These are phyloP conservation scores for Blomia tropicalis DNA, from an alignment of 2,888 invertebrate genomes.

Conservation along the genomic window DNA sequence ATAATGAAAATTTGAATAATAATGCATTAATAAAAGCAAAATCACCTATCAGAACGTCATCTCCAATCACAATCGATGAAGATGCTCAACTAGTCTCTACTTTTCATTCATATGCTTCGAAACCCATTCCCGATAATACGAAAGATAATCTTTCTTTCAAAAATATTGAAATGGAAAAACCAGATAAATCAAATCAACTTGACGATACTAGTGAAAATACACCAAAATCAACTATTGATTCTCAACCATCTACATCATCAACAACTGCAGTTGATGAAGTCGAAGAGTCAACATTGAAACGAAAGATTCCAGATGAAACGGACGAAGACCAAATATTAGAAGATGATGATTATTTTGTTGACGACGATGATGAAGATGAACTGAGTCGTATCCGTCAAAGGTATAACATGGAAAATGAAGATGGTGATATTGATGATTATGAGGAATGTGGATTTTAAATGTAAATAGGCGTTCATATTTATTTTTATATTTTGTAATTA, in stretches of 20 bases:
- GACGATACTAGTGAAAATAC: background rate
- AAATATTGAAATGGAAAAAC: background rate
- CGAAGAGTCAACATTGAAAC: background rate
- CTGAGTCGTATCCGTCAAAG: background rate
- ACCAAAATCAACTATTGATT: background rate
- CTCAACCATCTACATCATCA: background rate
- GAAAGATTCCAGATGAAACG: background rate
- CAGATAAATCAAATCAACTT: background rate
- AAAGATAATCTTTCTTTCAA: background rate
- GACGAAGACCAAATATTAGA: slow-evolving; percentile 19
- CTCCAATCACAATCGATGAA: slow-evolving; percentile 39
- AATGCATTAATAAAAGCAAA: too few species aligned
- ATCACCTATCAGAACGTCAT: too few species aligned
- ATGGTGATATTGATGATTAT: background rate
- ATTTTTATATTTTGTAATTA: too few species aligned
- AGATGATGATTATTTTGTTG: slow-evolving; percentile 19
- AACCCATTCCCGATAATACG: background rate
- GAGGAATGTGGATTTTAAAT: slow-evolving; percentile 4
- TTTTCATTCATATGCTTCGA: background rate
- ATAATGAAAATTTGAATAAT: slow-evolving; percentile 31
- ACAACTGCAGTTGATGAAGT: background rate
- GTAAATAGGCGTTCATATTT: too few species aligned
- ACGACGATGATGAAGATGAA: slow-evolving; percentile 22
- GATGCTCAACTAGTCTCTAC: background rate
- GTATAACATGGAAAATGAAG: background rate